Conservation (phyloP, 2,113 vertebrate genomes). For the Brienomyrus brachyistius region DNA sequence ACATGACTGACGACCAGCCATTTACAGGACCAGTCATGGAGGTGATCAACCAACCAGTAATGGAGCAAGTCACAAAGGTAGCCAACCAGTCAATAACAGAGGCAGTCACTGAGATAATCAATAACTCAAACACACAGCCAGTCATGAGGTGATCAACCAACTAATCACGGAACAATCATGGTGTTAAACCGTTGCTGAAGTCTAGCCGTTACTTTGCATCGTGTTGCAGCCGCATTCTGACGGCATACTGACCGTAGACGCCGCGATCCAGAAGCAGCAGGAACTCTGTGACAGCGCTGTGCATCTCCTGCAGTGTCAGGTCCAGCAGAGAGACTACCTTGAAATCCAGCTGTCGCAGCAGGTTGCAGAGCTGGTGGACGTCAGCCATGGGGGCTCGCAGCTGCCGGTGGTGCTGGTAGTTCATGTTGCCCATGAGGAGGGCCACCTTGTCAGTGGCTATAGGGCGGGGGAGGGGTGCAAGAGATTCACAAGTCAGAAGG, state of each 20-base stretch:
- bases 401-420: constrained; percentile 66
- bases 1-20: not conserved
- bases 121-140: not conserved
- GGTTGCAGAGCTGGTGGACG: constrained; percentile 65
- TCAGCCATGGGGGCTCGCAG: constrained; percentile 72
- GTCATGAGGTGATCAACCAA: not conserved
- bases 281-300: constrained; percentile 72
- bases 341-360: constrained; percentile 74
- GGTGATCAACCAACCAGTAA: not conserved
- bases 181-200: not conserved
- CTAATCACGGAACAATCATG: not conserved
- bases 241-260: constrained; percentile 62
- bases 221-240: too few relatives aligned
- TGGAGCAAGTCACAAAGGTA: not conserved
- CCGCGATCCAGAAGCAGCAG: constrained; percentile 73
- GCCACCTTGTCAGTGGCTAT: constrained; percentile 82
- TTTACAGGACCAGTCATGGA: not conserved
- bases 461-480: not conserved
- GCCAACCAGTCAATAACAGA: not conserved
- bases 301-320: constrained; percentile 74
- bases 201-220: not conserved
- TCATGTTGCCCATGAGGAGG: constrained; percentile 79
- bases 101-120: not conserved
- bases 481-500: not conserved
- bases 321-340: constrained; percentile 79